These are phyloP conservation scores for Phaedon cochleariae DNA, from an alignment of 2,888 invertebrate genomes.

Conservation along the genomic window DNA sequence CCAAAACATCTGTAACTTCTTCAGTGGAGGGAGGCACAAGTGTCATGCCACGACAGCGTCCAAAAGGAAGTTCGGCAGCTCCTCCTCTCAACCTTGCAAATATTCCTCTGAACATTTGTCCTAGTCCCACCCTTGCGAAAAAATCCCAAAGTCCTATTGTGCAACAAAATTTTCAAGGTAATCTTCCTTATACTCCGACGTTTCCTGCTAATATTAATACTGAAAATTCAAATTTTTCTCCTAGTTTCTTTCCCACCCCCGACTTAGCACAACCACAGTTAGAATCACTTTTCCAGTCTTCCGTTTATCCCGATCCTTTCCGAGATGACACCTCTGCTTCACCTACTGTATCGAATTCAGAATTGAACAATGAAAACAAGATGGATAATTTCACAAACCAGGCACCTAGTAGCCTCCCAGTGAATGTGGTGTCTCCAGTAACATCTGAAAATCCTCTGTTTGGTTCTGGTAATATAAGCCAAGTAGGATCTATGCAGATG, in stretches of 20 bases:
- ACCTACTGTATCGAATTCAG: conserved; percentile 38
- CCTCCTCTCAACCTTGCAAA: conserved; percentile 59
- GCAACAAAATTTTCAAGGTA: conserved; percentile 37
- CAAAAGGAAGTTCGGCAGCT: conserved; percentile 70
- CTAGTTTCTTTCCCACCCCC: conserved; percentile 44
- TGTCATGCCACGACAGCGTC: conserved; percentile 83
- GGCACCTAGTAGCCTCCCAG: conserved; percentile 30
- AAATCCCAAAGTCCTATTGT: conserved; percentile 58
- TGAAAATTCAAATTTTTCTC: conserved; percentile 25
- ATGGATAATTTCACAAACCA: conserved; percentile 33
- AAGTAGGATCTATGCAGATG: conserved; percentile 37
- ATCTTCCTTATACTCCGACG: conserved; percentile 39
- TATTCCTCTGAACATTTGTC: conserved; percentile 65
- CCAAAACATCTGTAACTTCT: conserved; percentile 58
- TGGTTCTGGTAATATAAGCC: conserved; percentile 43
- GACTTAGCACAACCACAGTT: conserved; percentile 60
- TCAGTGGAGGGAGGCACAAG: conserved; percentile 75
- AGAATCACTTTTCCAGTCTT: conserved; percentile 71
- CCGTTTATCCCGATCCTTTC: conserved; percentile 77
- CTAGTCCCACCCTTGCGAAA: conserved; percentile 64
- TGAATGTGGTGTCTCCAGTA: conserved; percentile 49
- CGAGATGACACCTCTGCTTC: conserved; percentile 64
- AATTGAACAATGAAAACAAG: conserved; percentile 44
- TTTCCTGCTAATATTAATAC: conserved; percentile 36
- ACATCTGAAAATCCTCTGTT: conserved; percentile 51